Evolutionary conservation across 2,797 vertebrate species (phyloP), one percentile per base, ranked within the genome.

Genomic region (Rallus crepitans): DNA sequence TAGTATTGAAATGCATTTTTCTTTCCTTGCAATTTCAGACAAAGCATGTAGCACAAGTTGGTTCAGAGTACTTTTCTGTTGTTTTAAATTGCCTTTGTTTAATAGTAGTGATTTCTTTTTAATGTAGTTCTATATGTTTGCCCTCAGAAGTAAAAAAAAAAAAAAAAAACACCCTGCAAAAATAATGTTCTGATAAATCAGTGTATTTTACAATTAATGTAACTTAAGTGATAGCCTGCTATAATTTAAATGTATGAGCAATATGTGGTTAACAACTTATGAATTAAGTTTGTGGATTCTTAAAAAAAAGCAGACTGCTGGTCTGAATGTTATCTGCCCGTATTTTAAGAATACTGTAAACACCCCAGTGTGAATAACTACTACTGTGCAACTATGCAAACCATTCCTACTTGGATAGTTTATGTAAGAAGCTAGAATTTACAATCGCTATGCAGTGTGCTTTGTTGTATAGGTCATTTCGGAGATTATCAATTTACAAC

Each of bases 371-470:
- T 87, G 72, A 90, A 63, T 91, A 91, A 61, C 28, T 89, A 35
- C 65, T 50, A 79, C 81, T 89, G 63, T 96, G 70, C 52, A 82
- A 85, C 89, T 96, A 92, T 89, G 83, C 93, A 96, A 94, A 87
- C 85, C 0, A 1, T 88, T 93, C 70, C 35, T 87, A 61, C 35
- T 70, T 35, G 40, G 56, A 9, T 75, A 81, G 73, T 70, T 89
- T 52, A 33, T 53, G 47, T 82, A 84, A 84, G 71, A 60, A 85
- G 81, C 59, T 80, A 9, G 52, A 80, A 89, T 75, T 92, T 64
- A 11, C 64, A 40, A 17, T 33, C 71, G 92, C 68, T 92, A 45
- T 8, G 2, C 89, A 61, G 55, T 12, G 56, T 84, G 79, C 80
- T 90, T 69, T 82, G n/a, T 75, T 37, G 20, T 70, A 20, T 69